Evolutionary conservation across 2,797 vertebrate genomes (phyloP), one percentile per base, ranked within the genome.

Genomic region (Psittacula derbiana): DNA sequence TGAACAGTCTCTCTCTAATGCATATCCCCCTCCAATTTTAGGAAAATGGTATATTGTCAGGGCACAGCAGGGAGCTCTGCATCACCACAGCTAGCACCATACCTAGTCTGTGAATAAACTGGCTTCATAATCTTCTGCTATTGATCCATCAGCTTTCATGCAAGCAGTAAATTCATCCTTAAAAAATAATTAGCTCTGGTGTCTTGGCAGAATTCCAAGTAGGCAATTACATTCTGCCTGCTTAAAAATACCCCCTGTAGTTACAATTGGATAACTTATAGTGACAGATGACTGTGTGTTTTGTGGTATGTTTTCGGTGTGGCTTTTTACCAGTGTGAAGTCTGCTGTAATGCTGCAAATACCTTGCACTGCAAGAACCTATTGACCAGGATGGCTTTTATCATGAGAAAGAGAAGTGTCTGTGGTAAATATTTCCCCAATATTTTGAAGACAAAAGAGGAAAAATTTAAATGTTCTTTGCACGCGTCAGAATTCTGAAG

Each of bases 111-210:
- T 12, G 58, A 76, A 72, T 33, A 40, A 71, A 16, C 64, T 2
- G 78, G 38, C 81, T 88, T 61, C 80, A 28, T 80, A 89, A 57
- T 41, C 86, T 46, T 4, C 8, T 75, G 88, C 91, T 80, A 71
- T 92, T 91, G 91, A 94, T 92, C 86, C 90, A 23, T 64, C 92
- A 46, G 69, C 83, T 86, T 86, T 92, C 90, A 55, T 61, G 83
- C 41, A 1, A 88, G 80, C 38, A 0, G 86, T 72, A 53, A 91
- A 96, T 81, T 90, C 28, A 92, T 78, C 92, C 88, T 88, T 82
- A 94, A 87, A 94, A 96, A 96, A 96, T 94, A 95, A 97, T 96
- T 95, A 94, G 91, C 86, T 80, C 78, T 38, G 7, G 69, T 40
- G 58, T 21, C 89, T 70, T 93, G 96, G 96, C 74, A 33, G 85